Base-by-base conservation (phyloP, 2,113 vertebrate species). In the Psilopsiagon aymara region DNA sequence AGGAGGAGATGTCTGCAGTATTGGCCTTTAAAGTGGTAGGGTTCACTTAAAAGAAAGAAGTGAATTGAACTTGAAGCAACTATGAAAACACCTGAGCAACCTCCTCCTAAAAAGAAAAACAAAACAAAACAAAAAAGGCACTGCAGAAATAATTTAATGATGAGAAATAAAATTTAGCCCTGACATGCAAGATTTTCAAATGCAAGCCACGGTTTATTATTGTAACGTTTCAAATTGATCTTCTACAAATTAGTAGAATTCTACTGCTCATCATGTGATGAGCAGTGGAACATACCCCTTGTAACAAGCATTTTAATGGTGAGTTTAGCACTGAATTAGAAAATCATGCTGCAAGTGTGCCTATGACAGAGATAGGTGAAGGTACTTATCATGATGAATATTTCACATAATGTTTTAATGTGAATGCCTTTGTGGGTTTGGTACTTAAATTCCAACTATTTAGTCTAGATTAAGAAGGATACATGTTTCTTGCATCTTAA, bases 151-250 rank as follows among this genome's bases (percentile, higher is more conserved):
- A 67, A 39, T 64, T 63, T 57, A 15, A 12, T 73, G 24, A 8
- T 64, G 64, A 81, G 73, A 90, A 95, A 95, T 70, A 86, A 95
- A 87, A 94, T 88, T 27, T 75, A 96, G 49, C 63, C 41, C 69
- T 64, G 59, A 14, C 17, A 33, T 33, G 66, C 25, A 78, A 88
- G 43, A 69, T 67, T 84, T 79, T 75, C 44, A 75, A 70, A 57
- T 44, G 74, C 24, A 49, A 87, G 7, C 41, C 10, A 1, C 35
- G 31, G 41, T 67, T n/a, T 86, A 37, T 94, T 91, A 70, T 77
- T 64, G 69, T 71, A 71, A 41, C 49, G 29, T 86, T 91, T 92
- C 55, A 62, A 87, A 92, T 17, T 79, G 71, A 31, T 95, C 24
- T 29, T 46, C 29, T 52, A 35, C 39, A 31, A 87, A 84, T 90